phyloP scores from a whole-genome alignment of 2,888 invertebrate species.

The Archips xylosteana region DNA sequence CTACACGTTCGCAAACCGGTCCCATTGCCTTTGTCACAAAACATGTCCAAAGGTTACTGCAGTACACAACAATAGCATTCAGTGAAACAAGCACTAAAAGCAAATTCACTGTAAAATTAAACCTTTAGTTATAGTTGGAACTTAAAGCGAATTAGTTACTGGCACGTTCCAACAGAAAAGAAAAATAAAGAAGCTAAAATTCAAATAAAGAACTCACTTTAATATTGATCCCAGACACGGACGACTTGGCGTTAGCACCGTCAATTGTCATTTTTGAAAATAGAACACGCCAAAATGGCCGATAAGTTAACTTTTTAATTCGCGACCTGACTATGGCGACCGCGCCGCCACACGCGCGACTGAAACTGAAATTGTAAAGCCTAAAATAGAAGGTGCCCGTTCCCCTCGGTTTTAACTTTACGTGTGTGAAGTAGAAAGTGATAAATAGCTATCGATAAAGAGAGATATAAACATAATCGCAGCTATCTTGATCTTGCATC shows the following conservation, averaged over 20 bases:
- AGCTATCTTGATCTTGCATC: conserved; percentile 30
- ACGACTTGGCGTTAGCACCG: conserved; percentile 53
- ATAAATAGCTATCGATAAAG: conserved; percentile 50
- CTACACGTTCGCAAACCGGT: conserved; percentile 20
- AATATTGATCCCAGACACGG: conserved; percentile 77
- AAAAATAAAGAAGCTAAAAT: background rate
- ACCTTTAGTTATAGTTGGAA: background rate
- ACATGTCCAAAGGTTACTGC: conserved; percentile 27
- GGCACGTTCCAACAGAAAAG: background rate
- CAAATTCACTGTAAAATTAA: background rate
- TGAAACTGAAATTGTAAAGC: conserved; percentile 80
- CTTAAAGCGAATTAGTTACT: background rate
- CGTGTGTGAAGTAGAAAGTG: conserved; percentile 63
- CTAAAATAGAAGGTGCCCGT: conserved; percentile 77
- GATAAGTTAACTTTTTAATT: conserved; percentile 44
- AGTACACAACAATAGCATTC: conserved; percentile 31
- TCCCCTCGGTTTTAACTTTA: conserved; percentile 66
- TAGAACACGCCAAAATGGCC: conserved; percentile 21
- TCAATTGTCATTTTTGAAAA: conserved; percentile 66
- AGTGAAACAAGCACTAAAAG: conserved; percentile 18
- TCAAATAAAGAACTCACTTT: conserved; percentile 68
- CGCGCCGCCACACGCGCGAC: conserved; percentile 70
- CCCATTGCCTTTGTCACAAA: conserved; percentile 30
- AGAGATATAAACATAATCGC: conserved; percentile 32
- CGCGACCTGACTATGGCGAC: conserved; percentile 63